Evolutionary conservation across 2,113 vertebrate genomes (phyloP), one percentile per base, ranked within the genome.

Genomic region (Toxotes jaculatrix): DNA sequence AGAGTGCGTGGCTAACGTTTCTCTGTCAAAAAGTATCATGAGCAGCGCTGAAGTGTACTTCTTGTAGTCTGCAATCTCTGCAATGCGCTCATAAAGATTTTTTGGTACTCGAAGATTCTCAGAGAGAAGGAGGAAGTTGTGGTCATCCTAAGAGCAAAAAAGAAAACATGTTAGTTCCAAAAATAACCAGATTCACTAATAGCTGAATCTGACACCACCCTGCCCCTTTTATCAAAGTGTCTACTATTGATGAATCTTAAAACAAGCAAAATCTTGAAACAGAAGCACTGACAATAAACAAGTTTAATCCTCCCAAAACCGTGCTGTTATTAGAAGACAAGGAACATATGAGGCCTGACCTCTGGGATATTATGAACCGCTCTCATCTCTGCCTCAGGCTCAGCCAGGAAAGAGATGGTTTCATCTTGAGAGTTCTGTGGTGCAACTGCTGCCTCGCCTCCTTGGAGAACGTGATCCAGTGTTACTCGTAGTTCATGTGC

Each of bases 21-120:
- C 91, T 83, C 93, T 86, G 78, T 95, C 93, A n/a, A 95, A 95
- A 70, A 95, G 90, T 56, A 93, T 86, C 94, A 94, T 94, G 51
- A 95, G 89, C 85, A 95, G 66, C 1, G 93, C 94, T 1, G 92
- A 93, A 2, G 91, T 93, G 81, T 95, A 95, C 67, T 95, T 95
- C 82, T 93, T 94, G 87, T 89, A 95, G 88, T 95, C 94, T 16
- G 79, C 77, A 0, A 94, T 93, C 85, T 93, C 93, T n/a, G 92
- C 88, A 7, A 95, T 81, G 4, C 91, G 89, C 70, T 94, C 88
- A 13, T 95, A 95, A 56, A 94, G 93, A 72, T 86, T 93, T 74
- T 84, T 94, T 8, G 87, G 93, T 13, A 95, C 92, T 42, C 81
- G 78, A 31, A 95, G 88, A 62, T 80, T 88, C 45, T 93, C 93